Evolutionary conservation across 2,888 invertebrate species (phyloP).

Genomic region (Ischnura elegans): DNA sequence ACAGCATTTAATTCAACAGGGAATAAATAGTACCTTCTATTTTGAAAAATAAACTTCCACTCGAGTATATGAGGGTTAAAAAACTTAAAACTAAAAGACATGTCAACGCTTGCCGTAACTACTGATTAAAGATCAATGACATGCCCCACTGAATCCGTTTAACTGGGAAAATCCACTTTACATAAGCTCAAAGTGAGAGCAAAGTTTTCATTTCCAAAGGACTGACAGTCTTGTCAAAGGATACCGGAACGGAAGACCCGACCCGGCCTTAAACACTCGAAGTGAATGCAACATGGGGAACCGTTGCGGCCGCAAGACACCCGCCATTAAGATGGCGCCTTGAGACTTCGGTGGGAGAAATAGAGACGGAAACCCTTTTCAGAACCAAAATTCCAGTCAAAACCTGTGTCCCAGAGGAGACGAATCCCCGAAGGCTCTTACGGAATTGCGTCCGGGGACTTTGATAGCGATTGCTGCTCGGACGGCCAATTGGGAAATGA

Average conservation of each 20-base stretch:
- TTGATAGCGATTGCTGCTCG: conserved; percentile 21
- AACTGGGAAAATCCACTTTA: background rate
- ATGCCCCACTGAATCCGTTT: background rate
- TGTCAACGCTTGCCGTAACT: too few relatives aligned
- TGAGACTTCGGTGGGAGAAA: background rate
- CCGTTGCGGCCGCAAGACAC: background rate
- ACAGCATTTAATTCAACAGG: too few relatives aligned
- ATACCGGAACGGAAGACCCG: background rate
- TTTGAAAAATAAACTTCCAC: too few relatives aligned
- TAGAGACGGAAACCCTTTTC: background rate
- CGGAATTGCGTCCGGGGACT: background rate
- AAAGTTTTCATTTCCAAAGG: background rate
- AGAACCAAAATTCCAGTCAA: background rate
- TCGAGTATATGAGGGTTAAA: too few relatives aligned
- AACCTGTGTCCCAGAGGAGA: background rate
- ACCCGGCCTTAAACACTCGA: background rate
- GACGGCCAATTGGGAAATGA: conserved; percentile 35
- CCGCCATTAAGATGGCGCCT: background rate
- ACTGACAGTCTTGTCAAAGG: background rate
- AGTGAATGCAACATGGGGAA: background rate
- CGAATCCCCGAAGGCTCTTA: background rate
- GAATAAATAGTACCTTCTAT: too few relatives aligned
- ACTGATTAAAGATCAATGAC: background rate
- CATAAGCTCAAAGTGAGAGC: background rate
- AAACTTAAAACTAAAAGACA: too few relatives aligned